Evolutionary conservation across 2,888 invertebrate genomes (phyloP).

Genomic region (Silvanus unidentatus): DNA sequence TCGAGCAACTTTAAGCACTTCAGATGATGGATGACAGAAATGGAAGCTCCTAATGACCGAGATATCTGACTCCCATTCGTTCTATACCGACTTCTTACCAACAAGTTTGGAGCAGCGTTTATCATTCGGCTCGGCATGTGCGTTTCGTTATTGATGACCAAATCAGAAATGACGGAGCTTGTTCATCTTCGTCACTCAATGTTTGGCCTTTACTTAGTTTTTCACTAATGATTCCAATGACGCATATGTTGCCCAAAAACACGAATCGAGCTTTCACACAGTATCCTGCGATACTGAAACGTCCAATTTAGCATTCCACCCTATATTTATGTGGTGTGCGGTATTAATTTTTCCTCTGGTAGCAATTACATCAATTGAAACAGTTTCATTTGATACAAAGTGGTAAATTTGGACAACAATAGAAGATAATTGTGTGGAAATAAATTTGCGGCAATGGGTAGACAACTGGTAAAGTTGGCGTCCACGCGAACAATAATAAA

Average conservation of each 20-base stretch:
- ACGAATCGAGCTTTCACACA: conserved; percentile 12
- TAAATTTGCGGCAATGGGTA: conserved; percentile 6
- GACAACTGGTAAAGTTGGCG: conserved; percentile 13
- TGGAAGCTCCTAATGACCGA: conserved; percentile 42
- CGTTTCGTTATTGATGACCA: conserved; percentile 43
- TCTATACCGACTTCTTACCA: conserved; percentile 35
- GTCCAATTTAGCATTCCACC: too few relatives aligned
- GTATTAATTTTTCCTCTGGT: too few relatives aligned
- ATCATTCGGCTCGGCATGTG: conserved; percentile 38
- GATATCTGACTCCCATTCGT: conserved; percentile 39
- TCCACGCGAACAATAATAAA: conserved; percentile 36
- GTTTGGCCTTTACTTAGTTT: conserved; percentile 29
- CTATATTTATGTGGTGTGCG: too few relatives aligned
- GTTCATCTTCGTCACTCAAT: conserved; percentile 45
- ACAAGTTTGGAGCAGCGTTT: conserved; percentile 39
- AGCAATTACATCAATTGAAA: too few relatives aligned
- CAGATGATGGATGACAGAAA: conserved; percentile 42
- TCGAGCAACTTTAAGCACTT: conserved; percentile 4
- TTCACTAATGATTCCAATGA: conserved; percentile 38
- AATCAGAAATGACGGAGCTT: conserved; percentile 44
- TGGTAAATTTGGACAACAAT: conserved; percentile 5
- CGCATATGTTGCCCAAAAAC: conserved; percentile 7
- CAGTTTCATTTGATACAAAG: conserved; percentile 1
- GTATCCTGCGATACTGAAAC: too few relatives aligned
- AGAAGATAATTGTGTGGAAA: conserved; percentile 6